Conservation (phyloP, 2,113 vertebrate genomes). For the Condylura cristata region DNA sequence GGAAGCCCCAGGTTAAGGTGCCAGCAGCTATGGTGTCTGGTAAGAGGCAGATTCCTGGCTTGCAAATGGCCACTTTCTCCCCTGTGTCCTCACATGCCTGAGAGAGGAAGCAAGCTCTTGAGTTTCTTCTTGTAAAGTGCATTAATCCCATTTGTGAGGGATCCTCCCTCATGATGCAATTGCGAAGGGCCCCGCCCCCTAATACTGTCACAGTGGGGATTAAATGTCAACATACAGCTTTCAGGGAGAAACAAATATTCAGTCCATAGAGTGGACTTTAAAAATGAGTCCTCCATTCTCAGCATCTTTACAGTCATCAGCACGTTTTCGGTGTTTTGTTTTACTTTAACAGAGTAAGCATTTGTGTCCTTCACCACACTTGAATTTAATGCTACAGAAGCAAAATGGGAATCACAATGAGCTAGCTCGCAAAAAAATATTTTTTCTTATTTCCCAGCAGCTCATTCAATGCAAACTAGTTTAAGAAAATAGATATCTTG, state of each 20-base stretch:
- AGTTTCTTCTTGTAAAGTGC: too few relatives aligned
- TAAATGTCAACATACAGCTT: background rate
- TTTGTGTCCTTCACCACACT: background rate
- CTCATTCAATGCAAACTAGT: background rate
- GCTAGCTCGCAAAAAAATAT: background rate
- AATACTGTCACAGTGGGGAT: background rate
- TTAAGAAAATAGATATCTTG: background rate
- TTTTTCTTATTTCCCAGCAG: background rate
- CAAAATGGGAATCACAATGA: background rate
- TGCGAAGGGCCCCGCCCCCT: background rate
- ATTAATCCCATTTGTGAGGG: background rate
- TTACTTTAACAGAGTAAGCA: background rate
- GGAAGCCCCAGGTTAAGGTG: background rate
- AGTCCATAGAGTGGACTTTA: background rate
- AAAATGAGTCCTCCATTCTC: background rate
- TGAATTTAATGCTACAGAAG: background rate
- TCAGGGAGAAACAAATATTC: background rate
- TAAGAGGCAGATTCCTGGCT: background rate
- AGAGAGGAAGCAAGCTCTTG: background rate
- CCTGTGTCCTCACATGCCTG: background rate
- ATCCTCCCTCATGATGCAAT: background rate
- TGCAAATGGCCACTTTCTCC: background rate
- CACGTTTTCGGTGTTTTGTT: background rate
- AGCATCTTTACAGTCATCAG: background rate
- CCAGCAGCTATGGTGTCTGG: background rate